Conservation (phyloP, 2,797 vertebrate species). For the Phalloptychus januarius region DNA sequence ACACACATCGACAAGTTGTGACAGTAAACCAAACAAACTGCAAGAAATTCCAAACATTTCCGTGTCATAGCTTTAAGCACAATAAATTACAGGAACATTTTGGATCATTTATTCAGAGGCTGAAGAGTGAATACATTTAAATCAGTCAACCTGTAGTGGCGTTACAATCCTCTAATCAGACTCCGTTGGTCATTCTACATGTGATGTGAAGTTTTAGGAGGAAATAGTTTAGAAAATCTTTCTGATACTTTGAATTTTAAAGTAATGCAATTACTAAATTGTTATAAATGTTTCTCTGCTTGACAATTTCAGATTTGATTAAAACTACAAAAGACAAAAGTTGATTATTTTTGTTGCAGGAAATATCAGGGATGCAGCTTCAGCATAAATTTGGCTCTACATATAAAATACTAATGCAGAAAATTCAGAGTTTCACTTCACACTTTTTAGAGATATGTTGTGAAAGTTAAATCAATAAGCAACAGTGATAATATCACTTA, state of each 20-base stretch:
- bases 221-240: neutral
- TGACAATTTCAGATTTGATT: too few species aligned
- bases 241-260: neutral
- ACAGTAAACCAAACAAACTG: neutral
- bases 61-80: neutral
- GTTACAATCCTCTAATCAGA: neutral
- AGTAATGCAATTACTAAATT: too few species aligned
- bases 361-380: neutral
- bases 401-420: too few species aligned
- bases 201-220: neutral
- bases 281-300: too few species aligned
- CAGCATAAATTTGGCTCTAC: too few species aligned
- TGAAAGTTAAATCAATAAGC: too few species aligned
- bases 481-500: too few species aligned
- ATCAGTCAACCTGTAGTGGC: neutral
- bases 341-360: too few species aligned
- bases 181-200: neutral
- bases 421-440: too few species aligned
- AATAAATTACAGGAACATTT: neutral
- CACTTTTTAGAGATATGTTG: too few species aligned
- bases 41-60: neutral
- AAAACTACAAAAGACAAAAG: too few species aligned
- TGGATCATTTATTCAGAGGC: neutral
- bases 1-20: neutral
- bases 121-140: neutral